A percentile compares a stretch with the other conserved stretches of the same genome.
These are phyloP conservation scores for Rissa tridactyla DNA, from an alignment of 2,113 vertebrate genomes.

Conservation along the genomic window DNA sequence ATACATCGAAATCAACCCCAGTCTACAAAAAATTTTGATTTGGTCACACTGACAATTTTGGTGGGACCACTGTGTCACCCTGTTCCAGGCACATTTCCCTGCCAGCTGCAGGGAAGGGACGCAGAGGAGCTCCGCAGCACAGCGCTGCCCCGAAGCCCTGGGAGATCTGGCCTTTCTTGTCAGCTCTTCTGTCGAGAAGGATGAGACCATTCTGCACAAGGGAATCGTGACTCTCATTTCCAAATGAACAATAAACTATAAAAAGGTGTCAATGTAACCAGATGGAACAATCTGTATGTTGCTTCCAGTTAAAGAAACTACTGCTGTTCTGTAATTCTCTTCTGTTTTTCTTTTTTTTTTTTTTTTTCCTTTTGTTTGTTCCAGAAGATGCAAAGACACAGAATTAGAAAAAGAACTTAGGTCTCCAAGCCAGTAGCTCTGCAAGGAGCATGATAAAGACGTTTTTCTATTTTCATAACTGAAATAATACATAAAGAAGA, in stretches of 20 bases:
- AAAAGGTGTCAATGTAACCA: not conserved
- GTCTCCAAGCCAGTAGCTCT: not conserved
- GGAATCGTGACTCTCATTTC: not conserved
- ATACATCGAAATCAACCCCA: not conserved
- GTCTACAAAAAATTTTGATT: not conserved
- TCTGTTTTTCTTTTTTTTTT: not conserved
- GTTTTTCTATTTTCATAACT: not conserved
- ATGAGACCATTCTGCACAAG: not conserved
- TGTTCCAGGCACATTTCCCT: not conserved
- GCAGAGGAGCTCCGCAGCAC: not conserved
- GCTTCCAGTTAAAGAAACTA: conserved; percentile 28
- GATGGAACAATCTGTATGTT: not conserved
- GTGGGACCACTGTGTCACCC: not conserved
- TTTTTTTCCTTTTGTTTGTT: not conserved
- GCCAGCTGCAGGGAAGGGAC: not conserved
- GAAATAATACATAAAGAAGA: not conserved
- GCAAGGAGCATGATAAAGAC: not conserved
- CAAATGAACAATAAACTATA: not conserved
- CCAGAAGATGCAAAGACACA: not conserved
- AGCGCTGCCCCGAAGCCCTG: not conserved
- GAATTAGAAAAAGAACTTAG: not conserved
- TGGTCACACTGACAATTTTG: not conserved
- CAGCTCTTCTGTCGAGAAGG: not conserved
- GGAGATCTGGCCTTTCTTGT: not conserved
- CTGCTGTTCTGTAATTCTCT: not conserved